phyloP scores from a whole-genome alignment of 2,113 vertebrate species.

The Ictalurus punctatus region DNA sequence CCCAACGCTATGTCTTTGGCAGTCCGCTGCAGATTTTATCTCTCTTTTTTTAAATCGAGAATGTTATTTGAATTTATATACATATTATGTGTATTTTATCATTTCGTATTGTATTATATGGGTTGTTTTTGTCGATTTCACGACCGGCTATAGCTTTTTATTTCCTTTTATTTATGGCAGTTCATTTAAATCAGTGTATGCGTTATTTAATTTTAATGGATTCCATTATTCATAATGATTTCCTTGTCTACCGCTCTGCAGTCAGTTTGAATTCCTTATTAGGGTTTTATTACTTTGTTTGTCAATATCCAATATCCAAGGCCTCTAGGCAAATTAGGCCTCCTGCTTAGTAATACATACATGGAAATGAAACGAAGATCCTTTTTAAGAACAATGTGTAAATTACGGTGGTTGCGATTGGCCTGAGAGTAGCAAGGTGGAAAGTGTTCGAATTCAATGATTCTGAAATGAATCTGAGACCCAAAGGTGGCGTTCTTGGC shows the following conservation, averaged over 20 bases:
- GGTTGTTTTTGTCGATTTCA: background rate
- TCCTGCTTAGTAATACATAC: background rate
- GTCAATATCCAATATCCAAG: background rate
- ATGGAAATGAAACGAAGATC: background rate
- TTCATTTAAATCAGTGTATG: background rate
- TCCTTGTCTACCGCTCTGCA: background rate
- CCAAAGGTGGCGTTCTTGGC: background rate
- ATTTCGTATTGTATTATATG: background rate
- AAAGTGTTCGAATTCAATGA: background rate
- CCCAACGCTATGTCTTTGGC: no score
- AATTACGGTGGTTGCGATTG: background rate
- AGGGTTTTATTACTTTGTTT: constrained; percentile 6
- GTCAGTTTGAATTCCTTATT: background rate
- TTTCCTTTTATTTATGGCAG: background rate
- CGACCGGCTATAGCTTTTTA: background rate
- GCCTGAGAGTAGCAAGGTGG: background rate
- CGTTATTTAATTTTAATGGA: background rate
- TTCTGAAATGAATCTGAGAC: background rate
- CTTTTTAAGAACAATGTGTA: background rate
- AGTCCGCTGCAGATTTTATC: background rate
- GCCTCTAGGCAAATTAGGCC: background rate
- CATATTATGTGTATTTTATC: background rate
- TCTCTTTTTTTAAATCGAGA: background rate
- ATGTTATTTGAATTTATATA: background rate
- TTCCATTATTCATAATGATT: constrained; percentile 1